Percentiles rank a stretch among this genome's conserved stretches.
Evolutionary conservation across 2,797 vertebrate genomes (phyloP).

Genomic region (Anolis apletophallus): DNA sequence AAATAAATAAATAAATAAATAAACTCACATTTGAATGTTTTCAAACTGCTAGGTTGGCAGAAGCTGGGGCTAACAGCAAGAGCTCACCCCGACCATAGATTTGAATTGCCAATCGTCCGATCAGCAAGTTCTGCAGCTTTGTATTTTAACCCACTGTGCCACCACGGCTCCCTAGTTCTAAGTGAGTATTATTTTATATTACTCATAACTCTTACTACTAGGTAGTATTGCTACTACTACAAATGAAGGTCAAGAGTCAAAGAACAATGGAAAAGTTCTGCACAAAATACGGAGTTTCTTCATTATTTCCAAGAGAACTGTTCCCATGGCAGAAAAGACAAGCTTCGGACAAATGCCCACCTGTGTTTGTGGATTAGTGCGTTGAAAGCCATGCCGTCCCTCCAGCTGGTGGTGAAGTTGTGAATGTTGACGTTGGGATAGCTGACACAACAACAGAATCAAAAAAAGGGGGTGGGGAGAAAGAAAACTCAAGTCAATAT

Average conservation of each 20-base stretch:
- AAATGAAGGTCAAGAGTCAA: neutral
- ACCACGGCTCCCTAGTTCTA: neutral
- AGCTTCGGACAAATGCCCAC: slow-evolving; percentile 53
- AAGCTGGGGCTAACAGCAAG: too few relatives aligned
- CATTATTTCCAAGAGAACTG: neutral
- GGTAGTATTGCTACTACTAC: neutral
- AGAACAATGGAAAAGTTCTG: neutral
- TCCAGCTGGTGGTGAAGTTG: slow-evolving; percentile 95
- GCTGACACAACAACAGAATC: slow-evolving; percentile 72
- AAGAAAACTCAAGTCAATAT: slow-evolving; percentile 17
- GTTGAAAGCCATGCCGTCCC: slow-evolving; percentile 95
- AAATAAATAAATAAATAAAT: too few relatives aligned
- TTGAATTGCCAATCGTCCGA: too few relatives aligned
- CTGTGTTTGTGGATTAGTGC: slow-evolving; percentile 95
- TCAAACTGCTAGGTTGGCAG: too few relatives aligned
- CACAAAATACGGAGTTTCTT: neutral
- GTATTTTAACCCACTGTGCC: too few relatives aligned
- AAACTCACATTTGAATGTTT: too few relatives aligned
- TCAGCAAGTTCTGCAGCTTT: too few relatives aligned
- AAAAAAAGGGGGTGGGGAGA: neutral
- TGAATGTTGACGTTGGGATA: slow-evolving; percentile 94
- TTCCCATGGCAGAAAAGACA: neutral
- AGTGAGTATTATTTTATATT: neutral
- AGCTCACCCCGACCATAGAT: too few relatives aligned
- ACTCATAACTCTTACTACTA: neutral